Conservation (phyloP, 1,140 invertebrate genomes). For the Pseudachorutes palmiensis region DNA sequence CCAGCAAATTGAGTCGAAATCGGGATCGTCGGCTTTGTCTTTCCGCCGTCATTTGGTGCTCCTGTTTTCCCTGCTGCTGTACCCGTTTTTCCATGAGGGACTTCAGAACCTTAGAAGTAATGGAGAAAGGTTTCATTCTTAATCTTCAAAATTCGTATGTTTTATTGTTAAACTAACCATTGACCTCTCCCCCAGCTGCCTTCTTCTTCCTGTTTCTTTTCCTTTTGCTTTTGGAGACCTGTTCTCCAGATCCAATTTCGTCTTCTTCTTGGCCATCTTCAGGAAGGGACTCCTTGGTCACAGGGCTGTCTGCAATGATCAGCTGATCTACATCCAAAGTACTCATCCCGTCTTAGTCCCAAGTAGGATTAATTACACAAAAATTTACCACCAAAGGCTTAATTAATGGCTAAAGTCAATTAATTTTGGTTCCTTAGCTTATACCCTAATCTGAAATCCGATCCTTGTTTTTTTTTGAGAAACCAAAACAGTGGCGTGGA, state of each 20-base stretch:
- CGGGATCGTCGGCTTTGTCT: conserved; percentile 75
- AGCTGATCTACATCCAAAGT: not conserved
- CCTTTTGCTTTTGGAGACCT: conserved; percentile 41
- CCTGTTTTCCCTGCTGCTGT: conserved; percentile 41
- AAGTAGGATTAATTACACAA: too few relatives aligned
- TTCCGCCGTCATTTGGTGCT: conserved; percentile 41
- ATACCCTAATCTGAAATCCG: too few relatives aligned
- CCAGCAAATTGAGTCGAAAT: conserved; percentile 67
- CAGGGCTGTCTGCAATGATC: conserved; percentile 10
- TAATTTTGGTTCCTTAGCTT: too few relatives aligned
- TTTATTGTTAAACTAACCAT: not conserved
- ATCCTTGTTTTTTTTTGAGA: too few relatives aligned
- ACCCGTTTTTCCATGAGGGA: not conserved
- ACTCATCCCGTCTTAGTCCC: too few relatives aligned
- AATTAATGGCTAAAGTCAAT: too few relatives aligned
- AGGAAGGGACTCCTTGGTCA: not conserved
- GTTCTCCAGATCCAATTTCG: conserved; percentile 39
- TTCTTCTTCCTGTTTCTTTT: conserved; percentile 48
- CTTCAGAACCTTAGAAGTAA: not conserved
- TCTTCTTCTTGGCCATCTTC: conserved; percentile 32
- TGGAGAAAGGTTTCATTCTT: not conserved
- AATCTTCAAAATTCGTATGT: not conserved
- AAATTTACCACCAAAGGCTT: too few relatives aligned
- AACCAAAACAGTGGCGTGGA: too few relatives aligned
- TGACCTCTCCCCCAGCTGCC: conserved; percentile 34